Base-by-base conservation (phyloP, 2,888 invertebrate genomes). In the Torymus texanus region DNA sequence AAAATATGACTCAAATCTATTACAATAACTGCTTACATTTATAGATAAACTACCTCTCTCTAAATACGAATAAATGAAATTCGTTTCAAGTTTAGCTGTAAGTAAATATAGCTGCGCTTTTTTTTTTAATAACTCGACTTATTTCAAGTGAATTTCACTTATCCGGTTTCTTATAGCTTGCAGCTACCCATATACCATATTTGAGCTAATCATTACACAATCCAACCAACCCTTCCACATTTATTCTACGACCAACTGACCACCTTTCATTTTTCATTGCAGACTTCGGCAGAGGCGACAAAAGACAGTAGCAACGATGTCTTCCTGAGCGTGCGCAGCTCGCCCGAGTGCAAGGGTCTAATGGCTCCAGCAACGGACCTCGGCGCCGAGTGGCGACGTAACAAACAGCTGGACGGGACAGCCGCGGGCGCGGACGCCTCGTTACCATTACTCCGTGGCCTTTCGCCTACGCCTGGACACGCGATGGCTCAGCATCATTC, bases 381-480 rank as follows among this genome's bases (percentile, higher is more conserved):
- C 51, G 88, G 88, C 18, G 88, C 88, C 55, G 90, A 90, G 73
- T 90, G 90, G 90, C 88, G 87, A 72, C 88, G 88, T 77, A 86
- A 84, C 58, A 77, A 75, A 29, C 55, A 41, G 50, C 55, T 59
- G n/a, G 67, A 53, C 67, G 88, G 87, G 8, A 41, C 41, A 8
- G 41, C 41, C 8, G 41, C 18, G 4, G 16, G 71, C 0, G 18
- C 61, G 29, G 89, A 92, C 85, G 92, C 93, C 82, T 92, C 93
- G 50, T 88, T 93, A 80, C 93, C 94, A 56, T 89, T 93, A 79
- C 88, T 94, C 83, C 92, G 91, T 78, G 91, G 91, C 24, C 87
- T 92, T 68, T 91, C 89, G 80, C 90, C 90, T 55, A 88, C 89
- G 0, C 88, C 86, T 8, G 41, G 41, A 5, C 41, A 41, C 41